These are phyloP conservation scores for Pantala flavescens DNA, from an alignment of 1,140 invertebrate species.

Conservation along the genomic window DNA sequence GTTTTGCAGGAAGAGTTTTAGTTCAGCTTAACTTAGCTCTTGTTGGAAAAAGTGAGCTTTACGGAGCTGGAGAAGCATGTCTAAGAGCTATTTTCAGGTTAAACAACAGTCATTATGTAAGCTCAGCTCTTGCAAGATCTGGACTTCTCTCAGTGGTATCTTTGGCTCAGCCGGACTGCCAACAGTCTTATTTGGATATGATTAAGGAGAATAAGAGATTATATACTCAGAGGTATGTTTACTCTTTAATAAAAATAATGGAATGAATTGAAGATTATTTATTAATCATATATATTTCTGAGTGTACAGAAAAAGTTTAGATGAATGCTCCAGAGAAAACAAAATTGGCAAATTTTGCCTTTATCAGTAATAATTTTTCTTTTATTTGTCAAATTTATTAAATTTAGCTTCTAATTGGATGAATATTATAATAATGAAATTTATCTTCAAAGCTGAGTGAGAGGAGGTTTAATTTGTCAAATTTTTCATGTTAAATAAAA, in stretches of 20 bases:
- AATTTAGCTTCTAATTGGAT: too few species aligned
- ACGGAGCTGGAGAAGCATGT: conserved; percentile 60
- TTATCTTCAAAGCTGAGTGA: too few species aligned
- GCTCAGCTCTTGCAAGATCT: conserved; percentile 77
- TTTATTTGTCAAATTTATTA: too few species aligned
- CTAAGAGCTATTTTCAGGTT: conserved; percentile 77
- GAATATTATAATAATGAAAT: too few species aligned
- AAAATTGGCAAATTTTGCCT: too few species aligned
- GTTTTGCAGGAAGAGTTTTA: conserved; percentile 64
- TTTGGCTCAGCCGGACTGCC: conserved; percentile 70
- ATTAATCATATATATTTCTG: conserved; percentile 14
- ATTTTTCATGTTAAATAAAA: too few species aligned
- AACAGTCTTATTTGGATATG: conserved; percentile 66
- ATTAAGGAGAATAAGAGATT: conserved; percentile 65
- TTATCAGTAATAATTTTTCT: too few species aligned
- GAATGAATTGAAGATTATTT: too few species aligned
- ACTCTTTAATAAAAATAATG: conserved; percentile 16
- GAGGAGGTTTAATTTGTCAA: too few species aligned
- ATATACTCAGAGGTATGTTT: conserved; percentile 60
- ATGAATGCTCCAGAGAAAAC: not conserved
- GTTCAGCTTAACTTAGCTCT: conserved; percentile 74
- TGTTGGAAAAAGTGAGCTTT: conserved; percentile 70
- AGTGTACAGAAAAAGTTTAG: conserved; percentile 6
- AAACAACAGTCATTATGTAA: conserved; percentile 88
- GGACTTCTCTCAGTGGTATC: conserved; percentile 68